Evolutionary conservation across 2,888 invertebrate genomes (phyloP), one percentile per base, ranked within the genome.

Genomic region (Phlogophora meticulosa): DNA sequence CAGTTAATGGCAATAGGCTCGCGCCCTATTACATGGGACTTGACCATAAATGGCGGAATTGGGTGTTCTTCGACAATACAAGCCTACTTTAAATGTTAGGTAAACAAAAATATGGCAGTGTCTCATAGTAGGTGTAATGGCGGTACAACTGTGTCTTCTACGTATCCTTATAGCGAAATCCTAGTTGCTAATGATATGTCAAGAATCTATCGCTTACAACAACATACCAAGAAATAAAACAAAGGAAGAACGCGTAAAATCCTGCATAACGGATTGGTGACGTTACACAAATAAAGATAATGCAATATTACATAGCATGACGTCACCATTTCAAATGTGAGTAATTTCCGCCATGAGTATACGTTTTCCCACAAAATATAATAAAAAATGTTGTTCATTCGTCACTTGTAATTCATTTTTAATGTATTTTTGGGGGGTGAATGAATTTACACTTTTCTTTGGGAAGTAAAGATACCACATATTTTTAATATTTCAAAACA

Each of bases 321-420:
- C 63, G 43, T 72, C 64, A 71, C 43, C 71, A 63, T 72, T 51
- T 56, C 34, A 22, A 72, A 56, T 34, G 34, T 13, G 36, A 46
- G 55, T 46, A 56, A 70, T 72, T 56, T 36, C 40, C 24, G 51
- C 28, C 40, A 64, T 56, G 70, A 64, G 48, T 71, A 2, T 45
- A 43, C 71, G 20, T n/a, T 71, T 70, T 51, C n/a, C 48, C 38
- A 34, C 17, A 49, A 66, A 57, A 67, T 11, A 40, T 38, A 38
- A 60, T 48, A 36, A 34, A 69, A 56, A 63, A 56, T 38, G 17
- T 61, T 32, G 43, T 55, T 34, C 34, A 56, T 63, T 51, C 67
- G 66, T 59, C 45, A 42, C 28, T 11, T 36, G 34, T 24, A 67
- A 40, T 20, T 61, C 32, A 68, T 43, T 61, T 73, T 68, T 53